Evolutionary conservation across 2,113 vertebrate species (phyloP), one percentile per base, ranked within the genome.

Genomic region (Gymnogyps californianus): DNA sequence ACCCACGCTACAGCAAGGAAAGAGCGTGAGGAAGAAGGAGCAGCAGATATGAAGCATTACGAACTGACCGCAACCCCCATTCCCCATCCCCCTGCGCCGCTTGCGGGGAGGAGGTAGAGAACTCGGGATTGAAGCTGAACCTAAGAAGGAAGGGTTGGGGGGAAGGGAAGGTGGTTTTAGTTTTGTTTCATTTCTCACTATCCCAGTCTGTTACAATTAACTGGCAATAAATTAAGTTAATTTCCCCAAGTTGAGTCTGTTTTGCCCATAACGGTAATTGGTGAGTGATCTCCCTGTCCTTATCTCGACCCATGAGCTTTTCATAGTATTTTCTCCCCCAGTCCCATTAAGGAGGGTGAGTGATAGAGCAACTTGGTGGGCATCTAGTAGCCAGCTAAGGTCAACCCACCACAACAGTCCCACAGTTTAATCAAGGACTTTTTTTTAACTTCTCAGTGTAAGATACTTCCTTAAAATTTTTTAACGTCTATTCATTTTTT

Each of bases 41-140:
- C 2, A 1, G 36, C 28, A 57, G 19, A 86, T 34, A 71, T 13
- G 28, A 58, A 36, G 28, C 2, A 2, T 16, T 18, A 29, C 29
- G 65, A 84, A 16, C 58, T 46, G 34, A 61, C 16, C 2, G 1
- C 25, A 59, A 51, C 3, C 10, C 9, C 31, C 17, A 16, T 20
- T 55, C 25, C 40, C 34, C 1, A 0, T 57, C 24, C 24, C 46
- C 13, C 22, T 66, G 51, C 0, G 4, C 32, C 1, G 2, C 34
- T n/a, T 0, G 4, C 5, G 5, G 36, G 26, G 18, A 65, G 22
- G 16, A 46, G 42, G 24, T 1, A 25, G 24, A 47, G n/a, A 40
- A 66, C n/a, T 8, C 1, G 1, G 18, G 31, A 64, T n/a, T 18
- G 20, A 57, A 51, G 21, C 11, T 54, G 54, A 71, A 38, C 13